phyloP scores from a whole-genome alignment of 2,888 invertebrate species.

The Ochlodes sylvanus region DNA sequence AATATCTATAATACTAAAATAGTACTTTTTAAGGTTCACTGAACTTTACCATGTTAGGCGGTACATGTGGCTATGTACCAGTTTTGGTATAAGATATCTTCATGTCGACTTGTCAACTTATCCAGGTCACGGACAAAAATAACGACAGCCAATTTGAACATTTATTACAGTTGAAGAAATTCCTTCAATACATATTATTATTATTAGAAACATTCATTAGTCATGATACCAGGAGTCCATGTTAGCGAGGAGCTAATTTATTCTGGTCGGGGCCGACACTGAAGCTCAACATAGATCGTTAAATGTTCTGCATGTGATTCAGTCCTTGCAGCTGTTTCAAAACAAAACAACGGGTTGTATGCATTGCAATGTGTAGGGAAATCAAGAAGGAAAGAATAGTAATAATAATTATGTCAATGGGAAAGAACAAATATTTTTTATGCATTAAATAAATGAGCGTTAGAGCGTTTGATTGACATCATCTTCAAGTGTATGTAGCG shows the following conservation, averaged over 20 bases:
- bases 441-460: no score
- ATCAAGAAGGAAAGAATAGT: no score
- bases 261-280: conserved; percentile 23
- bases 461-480: no score
- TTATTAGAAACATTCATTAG: conserved; percentile 40
- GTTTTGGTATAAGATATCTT: no score
- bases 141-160: background rate
- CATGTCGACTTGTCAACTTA: no score
- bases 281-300: conserved; percentile 13
- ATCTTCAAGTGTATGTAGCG: no score
- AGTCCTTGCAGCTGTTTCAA: conserved; percentile 25
- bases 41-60: no score
- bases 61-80: no score
- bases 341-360: background rate
- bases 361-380: background rate
- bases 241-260: conserved; percentile 23
- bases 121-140: background rate
- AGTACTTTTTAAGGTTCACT: no score
- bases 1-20: no score
- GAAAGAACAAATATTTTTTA: no score
- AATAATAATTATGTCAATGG: no score
- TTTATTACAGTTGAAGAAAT: conserved; percentile 21
- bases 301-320: conserved; percentile 24
- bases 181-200: background rate
- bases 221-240: conserved; percentile 44